Evolutionary conservation across 2,113 vertebrate genomes (phyloP).

Genomic region (Anhinga rufa): DNA sequence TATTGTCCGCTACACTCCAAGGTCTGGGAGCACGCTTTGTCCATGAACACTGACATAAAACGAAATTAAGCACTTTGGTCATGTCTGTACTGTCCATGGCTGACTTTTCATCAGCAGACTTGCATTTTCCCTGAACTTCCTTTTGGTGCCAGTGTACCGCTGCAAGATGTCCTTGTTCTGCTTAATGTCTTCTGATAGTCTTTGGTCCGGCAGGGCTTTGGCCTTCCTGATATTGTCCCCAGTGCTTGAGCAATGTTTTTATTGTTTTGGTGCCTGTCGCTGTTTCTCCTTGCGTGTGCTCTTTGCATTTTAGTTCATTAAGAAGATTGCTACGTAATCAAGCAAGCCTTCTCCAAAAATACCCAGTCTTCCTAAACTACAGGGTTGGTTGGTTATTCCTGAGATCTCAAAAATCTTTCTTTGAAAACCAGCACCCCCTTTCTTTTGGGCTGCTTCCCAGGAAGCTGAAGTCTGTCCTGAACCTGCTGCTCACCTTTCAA

Average conservation of each 20-base stretch:
- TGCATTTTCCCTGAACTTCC: neutral
- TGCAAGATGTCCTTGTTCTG: neutral
- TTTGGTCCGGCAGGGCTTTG: neutral
- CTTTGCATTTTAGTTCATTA: neutral
- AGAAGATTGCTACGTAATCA: neutral
- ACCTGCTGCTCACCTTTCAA: neutral
- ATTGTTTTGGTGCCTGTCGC: neutral
- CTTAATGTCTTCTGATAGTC: neutral
- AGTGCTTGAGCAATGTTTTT: neutral
- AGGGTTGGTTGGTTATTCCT: neutral
- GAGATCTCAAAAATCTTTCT: neutral
- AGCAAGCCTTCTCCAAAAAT: neutral
- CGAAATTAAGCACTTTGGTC: neutral
- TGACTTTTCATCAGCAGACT: neutral
- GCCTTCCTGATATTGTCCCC: neutral
- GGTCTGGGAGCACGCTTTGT: too few species aligned
- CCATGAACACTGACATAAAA: neutral
- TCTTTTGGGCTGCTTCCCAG: neutral
- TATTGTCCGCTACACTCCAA: accelerated
- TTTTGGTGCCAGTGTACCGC: neutral
- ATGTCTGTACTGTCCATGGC: neutral
- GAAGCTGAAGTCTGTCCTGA: neutral
- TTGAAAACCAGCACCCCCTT: neutral
- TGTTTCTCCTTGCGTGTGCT: neutral
- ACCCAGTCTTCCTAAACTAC: too few species aligned